Conservation (phyloP, 2,113 vertebrate species). For the Leucopternis melanops region DNA sequence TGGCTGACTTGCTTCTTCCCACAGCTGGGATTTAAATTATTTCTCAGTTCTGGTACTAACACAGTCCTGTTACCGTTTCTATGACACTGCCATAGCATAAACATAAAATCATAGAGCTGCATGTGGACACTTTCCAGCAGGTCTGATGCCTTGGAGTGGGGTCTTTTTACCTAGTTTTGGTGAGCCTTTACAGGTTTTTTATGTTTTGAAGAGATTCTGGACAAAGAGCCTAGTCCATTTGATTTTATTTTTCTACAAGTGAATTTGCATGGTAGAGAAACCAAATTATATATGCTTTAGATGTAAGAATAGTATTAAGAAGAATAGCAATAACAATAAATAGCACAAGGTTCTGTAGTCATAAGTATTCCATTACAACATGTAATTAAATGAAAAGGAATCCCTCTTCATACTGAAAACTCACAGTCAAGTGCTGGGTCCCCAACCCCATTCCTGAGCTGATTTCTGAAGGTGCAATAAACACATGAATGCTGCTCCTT, state of each 20-base stretch:
- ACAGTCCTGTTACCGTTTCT: not conserved
- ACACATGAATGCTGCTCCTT: not conserved
- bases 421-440: not conserved
- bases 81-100: not conserved
- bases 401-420: not conserved
- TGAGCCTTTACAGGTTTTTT: not conserved
- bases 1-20: not conserved
- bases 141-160: not conserved
- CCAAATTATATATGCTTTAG: not conserved
- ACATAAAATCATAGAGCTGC: not conserved
- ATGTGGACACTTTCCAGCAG: not conserved
- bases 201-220: not conserved
- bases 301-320: not conserved
- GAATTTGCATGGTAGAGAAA: not conserved
- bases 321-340: not conserved
- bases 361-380: not conserved
- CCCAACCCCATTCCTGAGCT: not conserved
- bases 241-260: not conserved
- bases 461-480: not conserved
- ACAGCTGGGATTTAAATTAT: not conserved
- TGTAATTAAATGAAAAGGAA: not conserved
- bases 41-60: not conserved
- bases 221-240: not conserved
- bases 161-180: not conserved
- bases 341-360: not conserved